Evolutionary conservation across 2,113 vertebrate genomes (phyloP), one percentile per base, ranked within the genome.

Genomic region (Dryoscopus gambensis): DNA sequence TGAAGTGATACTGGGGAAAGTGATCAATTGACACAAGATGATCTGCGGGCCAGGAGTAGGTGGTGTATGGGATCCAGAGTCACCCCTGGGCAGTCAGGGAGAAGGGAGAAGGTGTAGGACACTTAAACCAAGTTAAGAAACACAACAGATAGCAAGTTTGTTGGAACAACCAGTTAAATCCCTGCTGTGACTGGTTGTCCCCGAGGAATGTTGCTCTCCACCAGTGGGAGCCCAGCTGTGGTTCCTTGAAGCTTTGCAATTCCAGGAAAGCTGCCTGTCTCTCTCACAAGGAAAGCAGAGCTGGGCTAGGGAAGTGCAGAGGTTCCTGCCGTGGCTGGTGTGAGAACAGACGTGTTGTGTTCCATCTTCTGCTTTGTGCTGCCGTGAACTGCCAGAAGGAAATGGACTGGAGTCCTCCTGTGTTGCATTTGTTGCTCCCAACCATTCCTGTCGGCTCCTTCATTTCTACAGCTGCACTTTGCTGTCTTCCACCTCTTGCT

Each of bases 201-300:
- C 53, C 0, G 1, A 0, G 22, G 21, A 53, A 21, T 13, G 57
- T 8, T 82, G 49, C 9, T 3, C 40, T 65, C 8, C 46, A 56
- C 13, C 28, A 19, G 17, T 30, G 47, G 52, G 52, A 63, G 23
- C 27, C 47, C 33, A 22, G 27, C 44, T 30, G 30, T 30, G 11
- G 15, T 12, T 89, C 68, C 25, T 13, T 0, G 7, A 18, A 59
- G 42, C 23, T 63, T 20, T 79, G n/a, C 28, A 77, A 2, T 4
- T 1, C n/a, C 17, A 62, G 50, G 18, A 46, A 37, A 56, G 33
- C 28, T 30, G 18, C 14, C 21, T 35, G 15, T 39, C 23, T 23
- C 42, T 74, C 46, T n/a, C 23, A 5, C 5, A 22, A 35, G 71
- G 71, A 24, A 20, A 44, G 37, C 71, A 57, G 62, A 39, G 25